These are phyloP conservation scores for Vireo griseus DNA, from an alignment of 2,797 vertebrate genomes.

Conservation along the genomic window DNA sequence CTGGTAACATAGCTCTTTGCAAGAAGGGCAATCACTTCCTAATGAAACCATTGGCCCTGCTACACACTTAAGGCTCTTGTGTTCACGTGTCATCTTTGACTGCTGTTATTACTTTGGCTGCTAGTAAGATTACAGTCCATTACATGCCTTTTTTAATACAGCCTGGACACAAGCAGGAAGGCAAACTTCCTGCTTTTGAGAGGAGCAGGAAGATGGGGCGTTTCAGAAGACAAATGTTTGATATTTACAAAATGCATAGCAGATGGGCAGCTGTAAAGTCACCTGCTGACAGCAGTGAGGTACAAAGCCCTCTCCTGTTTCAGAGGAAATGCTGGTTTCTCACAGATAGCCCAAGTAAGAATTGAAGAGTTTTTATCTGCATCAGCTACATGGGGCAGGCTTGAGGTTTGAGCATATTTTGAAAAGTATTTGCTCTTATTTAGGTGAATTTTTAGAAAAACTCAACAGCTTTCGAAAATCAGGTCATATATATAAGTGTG, in stretches of 20 bases:
- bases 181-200: constrained; percentile 10
- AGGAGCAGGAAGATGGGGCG: neutral
- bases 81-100: neutral
- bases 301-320: neutral
- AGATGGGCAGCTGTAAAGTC: neutral
- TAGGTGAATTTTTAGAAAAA: neutral
- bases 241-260: neutral
- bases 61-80: neutral
- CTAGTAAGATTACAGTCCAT: neutral
- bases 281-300: neutral
- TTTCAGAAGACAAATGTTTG: neutral
- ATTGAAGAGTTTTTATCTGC: neutral
- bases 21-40: neutral
- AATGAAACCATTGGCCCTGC: neutral
- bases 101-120: neutral
- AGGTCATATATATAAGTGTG: neutral
- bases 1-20: neutral
- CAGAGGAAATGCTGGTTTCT: neutral
- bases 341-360: neutral
- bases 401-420: neutral
- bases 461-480: neutral
- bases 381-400: neutral
- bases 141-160: neutral
- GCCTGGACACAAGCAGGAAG: neutral
- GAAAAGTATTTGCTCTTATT: neutral